Conservation (phyloP, 2,888 invertebrate species). For the Trichopoda pennipes region DNA sequence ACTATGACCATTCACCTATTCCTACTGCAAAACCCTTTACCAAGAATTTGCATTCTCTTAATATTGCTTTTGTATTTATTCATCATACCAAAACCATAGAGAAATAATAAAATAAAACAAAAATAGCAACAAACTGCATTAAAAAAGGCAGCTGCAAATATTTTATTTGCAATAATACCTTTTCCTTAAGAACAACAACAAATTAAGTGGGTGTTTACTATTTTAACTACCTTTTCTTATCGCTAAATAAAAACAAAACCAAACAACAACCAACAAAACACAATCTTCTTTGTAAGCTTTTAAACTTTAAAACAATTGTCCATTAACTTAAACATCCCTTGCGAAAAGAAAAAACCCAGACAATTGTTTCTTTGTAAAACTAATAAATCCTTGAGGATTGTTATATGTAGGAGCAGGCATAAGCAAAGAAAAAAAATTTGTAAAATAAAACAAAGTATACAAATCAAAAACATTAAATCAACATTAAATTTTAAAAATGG, state of each 20-base stretch:
- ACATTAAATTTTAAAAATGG: neutral
- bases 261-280: neutral
- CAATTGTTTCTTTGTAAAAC: constrained; percentile 34
- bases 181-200: constrained; percentile 22
- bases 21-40: no score
- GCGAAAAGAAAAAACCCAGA: neutral
- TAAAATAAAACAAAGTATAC: neutral
- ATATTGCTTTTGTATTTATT: neutral
- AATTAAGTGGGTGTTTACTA: constrained; percentile 64
- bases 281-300: neutral
- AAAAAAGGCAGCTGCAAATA: constrained; percentile 55
- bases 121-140: neutral
- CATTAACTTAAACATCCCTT: constrained; percentile 61
- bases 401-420: no score
- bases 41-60: constrained; percentile 59
- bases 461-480: neutral
- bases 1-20: no score
- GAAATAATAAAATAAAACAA: neutral
- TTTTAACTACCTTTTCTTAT: constrained; percentile 57
- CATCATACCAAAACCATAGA: constrained; percentile 15
- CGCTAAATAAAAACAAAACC: no score
- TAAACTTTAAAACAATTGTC: constrained; percentile 57
- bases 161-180: constrained; percentile 9
- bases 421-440: neutral
- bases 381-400: neutral